These are phyloP conservation scores for Smutsia temminckii DNA, from an alignment of 2,797 vertebrate species.

Conservation along the genomic window DNA sequence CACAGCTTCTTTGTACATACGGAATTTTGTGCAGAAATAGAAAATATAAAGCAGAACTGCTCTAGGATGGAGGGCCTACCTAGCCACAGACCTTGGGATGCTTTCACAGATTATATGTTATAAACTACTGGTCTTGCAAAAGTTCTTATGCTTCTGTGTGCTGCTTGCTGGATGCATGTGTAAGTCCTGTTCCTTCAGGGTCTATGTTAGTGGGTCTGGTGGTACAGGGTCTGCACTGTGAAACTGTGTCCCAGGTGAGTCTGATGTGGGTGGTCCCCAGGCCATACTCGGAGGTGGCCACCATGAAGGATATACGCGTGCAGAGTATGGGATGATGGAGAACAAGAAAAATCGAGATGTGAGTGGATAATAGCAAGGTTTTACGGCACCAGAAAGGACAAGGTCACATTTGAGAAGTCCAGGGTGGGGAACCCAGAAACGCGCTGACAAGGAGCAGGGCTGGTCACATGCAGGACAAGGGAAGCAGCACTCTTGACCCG, in stretches of 20 bases:
- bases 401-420: not conserved
- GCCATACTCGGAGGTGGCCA: not conserved
- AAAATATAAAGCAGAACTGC: not conserved
- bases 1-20: not conserved
- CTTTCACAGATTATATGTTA: not conserved
- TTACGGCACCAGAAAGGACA: too few relatives aligned
- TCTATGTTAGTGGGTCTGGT: not conserved
- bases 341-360: not conserved
- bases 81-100: not conserved
- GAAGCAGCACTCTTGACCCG: not conserved
- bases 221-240: not conserved
- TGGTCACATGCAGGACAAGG: not conserved
- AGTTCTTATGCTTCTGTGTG: not conserved
- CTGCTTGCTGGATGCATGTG: not conserved
- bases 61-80: not conserved
- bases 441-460: not conserved
- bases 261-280: not conserved
- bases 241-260: not conserved
- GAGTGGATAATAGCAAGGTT: not conserved
- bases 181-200: not conserved
- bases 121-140: not conserved
- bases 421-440: too few relatives aligned
- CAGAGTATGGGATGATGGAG: not conserved
- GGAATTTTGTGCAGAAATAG: not conserved
- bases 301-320: not conserved